A percentile compares a stretch with the other conserved stretches of the same genome.
Evolutionary conservation across 30 jellyfish, hydroid and myxozoan species (phyloP).

Genomic region (Aurelia coerulea): DNA sequence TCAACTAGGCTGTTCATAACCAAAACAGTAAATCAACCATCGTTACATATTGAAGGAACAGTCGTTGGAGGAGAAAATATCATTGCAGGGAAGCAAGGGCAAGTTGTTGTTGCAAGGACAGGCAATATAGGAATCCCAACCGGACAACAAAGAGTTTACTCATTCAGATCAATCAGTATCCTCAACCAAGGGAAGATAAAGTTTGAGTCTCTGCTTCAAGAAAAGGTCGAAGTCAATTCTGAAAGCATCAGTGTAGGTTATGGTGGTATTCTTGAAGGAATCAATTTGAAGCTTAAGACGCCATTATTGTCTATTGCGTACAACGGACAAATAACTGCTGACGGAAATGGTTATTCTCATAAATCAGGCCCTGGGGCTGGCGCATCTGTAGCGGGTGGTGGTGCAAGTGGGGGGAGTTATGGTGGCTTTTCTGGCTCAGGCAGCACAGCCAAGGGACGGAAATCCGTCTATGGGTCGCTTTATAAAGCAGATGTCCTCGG

Average conservation of each 20-base stretch:
- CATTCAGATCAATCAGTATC: conserved; percentile 51
- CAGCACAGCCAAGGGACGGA: conserved; percentile 16
- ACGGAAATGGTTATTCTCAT: conserved; percentile 31
- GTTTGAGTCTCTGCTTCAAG: conserved; percentile 37
- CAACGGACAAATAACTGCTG: conserved; percentile 43
- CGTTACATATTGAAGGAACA: conserved; percentile 49
- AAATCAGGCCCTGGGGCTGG: conserved; percentile 60
- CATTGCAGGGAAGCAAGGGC: conserved; percentile 61
- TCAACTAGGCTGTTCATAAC: conserved; percentile 47
- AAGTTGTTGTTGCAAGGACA: conserved; percentile 45
- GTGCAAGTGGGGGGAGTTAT: conserved; percentile 63
- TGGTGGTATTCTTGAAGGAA: conserved; percentile 50
- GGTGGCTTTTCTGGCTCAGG: conserved; percentile 73
- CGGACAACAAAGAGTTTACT: conserved; percentile 31
- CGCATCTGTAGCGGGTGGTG: conserved; percentile 14
- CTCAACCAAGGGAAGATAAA: conserved; percentile 44
- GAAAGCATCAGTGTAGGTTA: conserved; percentile 46
- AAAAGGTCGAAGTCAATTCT: conserved; percentile 48
- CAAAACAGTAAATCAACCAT: conserved; percentile 63
- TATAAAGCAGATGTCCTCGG: conserved; percentile 43
- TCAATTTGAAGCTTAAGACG: conserved; percentile 28
- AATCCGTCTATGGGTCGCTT: conserved; percentile 54
- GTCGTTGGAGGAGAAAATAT: conserved; percentile 66
- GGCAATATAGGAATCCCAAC: conserved; percentile 69
- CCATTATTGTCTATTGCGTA: conserved; percentile 37